A percentile compares a stretch with the other conserved stretches of the same genome.
phyloP scores from a whole-genome alignment of 1,140 invertebrate species.

The Steinernema khuongi region DNA sequence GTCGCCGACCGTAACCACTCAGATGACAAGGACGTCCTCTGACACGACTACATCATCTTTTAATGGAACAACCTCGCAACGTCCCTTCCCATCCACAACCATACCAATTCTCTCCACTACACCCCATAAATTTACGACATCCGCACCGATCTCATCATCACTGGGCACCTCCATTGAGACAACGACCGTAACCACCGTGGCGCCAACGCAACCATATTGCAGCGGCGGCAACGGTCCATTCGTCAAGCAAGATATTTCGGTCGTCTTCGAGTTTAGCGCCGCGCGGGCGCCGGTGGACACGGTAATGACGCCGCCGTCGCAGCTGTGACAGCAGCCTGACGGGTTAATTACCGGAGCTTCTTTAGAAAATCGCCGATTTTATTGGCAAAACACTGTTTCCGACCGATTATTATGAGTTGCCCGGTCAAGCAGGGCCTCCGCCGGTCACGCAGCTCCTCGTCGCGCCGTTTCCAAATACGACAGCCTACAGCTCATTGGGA shows the following conservation, averaged over 20 bases:
- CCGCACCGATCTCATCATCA: slow-evolving; percentile 1
- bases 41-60: background rate
- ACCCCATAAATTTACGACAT: background rate
- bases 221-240: background rate
- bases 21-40: background rate
- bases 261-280: slow-evolving; percentile 8
- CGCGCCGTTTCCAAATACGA: background rate
- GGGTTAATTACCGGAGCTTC: background rate
- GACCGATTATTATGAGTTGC: background rate
- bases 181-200: background rate
- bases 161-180: too few species aligned
- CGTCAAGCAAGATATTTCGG: background rate
- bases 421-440: background rate
- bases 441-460: background rate
- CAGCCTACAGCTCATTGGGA: background rate
- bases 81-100: background rate
- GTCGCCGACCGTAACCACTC: background rate
- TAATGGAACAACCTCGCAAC: background rate
- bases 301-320: background rate
- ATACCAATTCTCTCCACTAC: background rate
- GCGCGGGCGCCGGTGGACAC: background rate
- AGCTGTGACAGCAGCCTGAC: slow-evolving; percentile 2
- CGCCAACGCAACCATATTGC: background rate
- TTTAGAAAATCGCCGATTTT: slow-evolving; percentile 14
- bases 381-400: background rate